Evolutionary conservation across 2,113 vertebrate genomes (phyloP), one percentile per base, ranked within the genome.

Genomic region (Natator depressus): DNA sequence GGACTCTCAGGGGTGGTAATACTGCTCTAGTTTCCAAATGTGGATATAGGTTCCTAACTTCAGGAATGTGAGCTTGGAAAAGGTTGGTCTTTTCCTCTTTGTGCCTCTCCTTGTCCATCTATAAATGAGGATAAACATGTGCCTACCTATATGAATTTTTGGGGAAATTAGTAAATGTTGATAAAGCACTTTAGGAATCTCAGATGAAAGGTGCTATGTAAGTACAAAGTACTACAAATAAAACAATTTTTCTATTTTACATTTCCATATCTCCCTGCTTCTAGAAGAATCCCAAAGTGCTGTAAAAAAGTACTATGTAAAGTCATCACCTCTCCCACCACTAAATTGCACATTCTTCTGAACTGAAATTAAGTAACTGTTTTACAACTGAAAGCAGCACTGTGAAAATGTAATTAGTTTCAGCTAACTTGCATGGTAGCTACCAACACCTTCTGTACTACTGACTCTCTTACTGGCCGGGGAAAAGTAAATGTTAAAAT

Each of bases 261-360:
- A 19, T 42, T 49, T 94, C 76, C 13, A 29, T 49, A 79, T 7
- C 4, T 89, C 84, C 11, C 17, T 89, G 16, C 6, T 81, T 2
- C 4, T 38, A 2, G 9, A 62, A 50, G 87, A 38, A 55, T 17
- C 13, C 6, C 9, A 42, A 57, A 51, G 17, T 35, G 4, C 47
- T 55, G n/a, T 38, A 82, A 38, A 54, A 24, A 25, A 22, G 20
- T 8, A 54, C 22, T 82, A 35, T 10, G 38, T 53, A 42, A 69
- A n/a, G 22, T 54, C 51, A 54, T 54, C 80, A 27, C 22, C 12
- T 62, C 29, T 81, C 85, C 83, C 29, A 84, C 5, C 11, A 7
- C 4, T 35, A 19, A 76, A 31, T 75, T 89, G 6, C n/a, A 47
- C 1, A 57, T 3, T 47, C 2, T 2, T 0, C 0, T 47, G 27